Conservation (phyloP, 2,113 vertebrate species). For the Pomatostomus ruficeps region DNA sequence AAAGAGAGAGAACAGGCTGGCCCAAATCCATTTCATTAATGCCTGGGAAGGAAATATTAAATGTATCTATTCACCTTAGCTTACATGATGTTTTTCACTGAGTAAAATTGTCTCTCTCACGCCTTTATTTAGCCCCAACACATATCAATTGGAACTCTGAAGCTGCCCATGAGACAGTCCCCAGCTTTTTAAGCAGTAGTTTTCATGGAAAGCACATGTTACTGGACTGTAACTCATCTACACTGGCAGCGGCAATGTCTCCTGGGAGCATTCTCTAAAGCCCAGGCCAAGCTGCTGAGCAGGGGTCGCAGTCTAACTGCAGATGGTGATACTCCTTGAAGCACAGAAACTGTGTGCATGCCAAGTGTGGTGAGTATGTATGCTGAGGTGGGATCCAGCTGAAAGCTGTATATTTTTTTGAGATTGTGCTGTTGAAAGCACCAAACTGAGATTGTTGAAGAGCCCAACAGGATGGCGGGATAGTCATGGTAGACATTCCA, state of each 20-base stretch:
- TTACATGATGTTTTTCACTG: background rate
- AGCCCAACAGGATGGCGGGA: background rate
- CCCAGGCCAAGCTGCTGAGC: background rate
- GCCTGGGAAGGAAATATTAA: background rate
- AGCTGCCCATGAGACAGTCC: background rate
- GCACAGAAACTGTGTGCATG: background rate
- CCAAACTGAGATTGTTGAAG: background rate
- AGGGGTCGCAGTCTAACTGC: background rate
- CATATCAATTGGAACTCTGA: background rate
- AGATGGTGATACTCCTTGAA: background rate
- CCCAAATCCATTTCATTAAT: slow-evolving; percentile 14
- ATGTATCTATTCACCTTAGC: background rate
- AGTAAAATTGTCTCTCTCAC: background rate
- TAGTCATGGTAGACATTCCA: background rate
- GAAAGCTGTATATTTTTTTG: background rate
- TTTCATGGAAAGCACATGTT: background rate
- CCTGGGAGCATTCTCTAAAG: background rate
- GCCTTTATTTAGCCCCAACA: background rate
- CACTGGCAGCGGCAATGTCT: background rate
- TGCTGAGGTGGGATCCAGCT: background rate
- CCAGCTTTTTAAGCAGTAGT: background rate
- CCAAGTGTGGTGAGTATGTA: background rate
- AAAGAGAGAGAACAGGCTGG: background rate
- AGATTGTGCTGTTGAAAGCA: background rate
- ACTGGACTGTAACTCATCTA: background rate